These are phyloP conservation scores for Erythrolamprus reginae DNA, from an alignment of 2,113 vertebrate species.

Conservation along the genomic window DNA sequence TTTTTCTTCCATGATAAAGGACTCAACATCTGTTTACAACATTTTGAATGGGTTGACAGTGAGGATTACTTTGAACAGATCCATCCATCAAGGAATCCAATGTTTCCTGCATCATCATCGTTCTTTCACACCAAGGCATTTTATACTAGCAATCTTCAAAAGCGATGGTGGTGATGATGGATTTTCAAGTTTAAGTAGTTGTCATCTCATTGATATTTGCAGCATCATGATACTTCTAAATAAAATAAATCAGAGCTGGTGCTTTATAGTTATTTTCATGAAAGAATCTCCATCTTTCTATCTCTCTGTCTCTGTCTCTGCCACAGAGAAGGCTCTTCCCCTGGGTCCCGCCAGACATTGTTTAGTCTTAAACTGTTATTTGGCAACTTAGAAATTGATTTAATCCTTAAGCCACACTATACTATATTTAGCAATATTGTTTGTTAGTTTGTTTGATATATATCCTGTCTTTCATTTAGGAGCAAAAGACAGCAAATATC, in stretches of 20 bases:
- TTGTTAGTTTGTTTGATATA: neutral
- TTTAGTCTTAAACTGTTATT: no score
- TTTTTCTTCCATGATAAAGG: neutral
- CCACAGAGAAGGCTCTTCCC: no score
- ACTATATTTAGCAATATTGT: neutral
- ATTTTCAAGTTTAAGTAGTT: neutral
- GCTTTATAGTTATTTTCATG: neutral
- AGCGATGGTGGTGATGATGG: neutral
- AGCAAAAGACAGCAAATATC: neutral
- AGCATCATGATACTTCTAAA: neutral
- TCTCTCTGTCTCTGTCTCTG: neutral
- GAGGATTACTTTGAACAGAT: neutral
- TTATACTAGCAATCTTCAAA: neutral
- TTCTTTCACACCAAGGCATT: neutral
- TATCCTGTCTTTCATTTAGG: neutral
- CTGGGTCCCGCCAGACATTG: no score
- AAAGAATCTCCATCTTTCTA: neutral
- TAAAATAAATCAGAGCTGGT: neutral
- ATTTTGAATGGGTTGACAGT: neutral
- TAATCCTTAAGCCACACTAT: neutral
- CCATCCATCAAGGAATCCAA: neutral
- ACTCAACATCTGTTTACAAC: neutral
- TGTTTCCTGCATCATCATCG: neutral
- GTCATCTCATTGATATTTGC: neutral
- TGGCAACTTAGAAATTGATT: neutral